Evolutionary conservation across 2,113 vertebrate genomes (phyloP).

Genomic region (Spheniscus mendiculus): DNA sequence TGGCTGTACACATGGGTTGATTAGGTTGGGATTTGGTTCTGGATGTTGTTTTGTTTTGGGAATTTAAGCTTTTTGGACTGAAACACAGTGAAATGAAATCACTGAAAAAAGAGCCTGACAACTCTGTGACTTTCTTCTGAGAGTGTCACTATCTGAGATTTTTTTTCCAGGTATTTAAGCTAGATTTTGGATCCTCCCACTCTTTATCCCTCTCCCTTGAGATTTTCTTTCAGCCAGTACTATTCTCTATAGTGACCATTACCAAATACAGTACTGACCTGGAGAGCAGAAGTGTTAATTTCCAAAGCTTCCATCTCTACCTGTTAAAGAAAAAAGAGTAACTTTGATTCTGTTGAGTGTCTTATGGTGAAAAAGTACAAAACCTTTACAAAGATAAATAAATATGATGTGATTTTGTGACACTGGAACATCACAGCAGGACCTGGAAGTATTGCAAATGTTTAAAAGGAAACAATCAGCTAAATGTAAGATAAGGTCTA

Average conservation of each 20-base stretch:
- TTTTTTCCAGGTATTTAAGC: not conserved
- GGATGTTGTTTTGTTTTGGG: not conserved
- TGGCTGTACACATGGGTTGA: not conserved
- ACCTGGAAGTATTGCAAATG: not conserved
- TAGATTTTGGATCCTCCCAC: not conserved
- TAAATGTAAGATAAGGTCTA: not conserved
- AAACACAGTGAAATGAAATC: not conserved
- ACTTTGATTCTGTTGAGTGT: not conserved
- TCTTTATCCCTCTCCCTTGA: not conserved
- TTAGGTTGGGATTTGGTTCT: not conserved
- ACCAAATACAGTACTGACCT: not conserved
- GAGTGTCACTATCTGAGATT: not conserved
- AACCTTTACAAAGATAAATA: not conserved
- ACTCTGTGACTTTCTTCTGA: not conserved
- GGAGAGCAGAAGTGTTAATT: rapidly evolving
- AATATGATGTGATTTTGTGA: not conserved
- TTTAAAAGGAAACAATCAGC: slow-evolving; percentile 47
- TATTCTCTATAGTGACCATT: not conserved
- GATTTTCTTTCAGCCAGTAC: not conserved
- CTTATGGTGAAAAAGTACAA: not conserved
- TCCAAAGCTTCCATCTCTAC: not conserved
- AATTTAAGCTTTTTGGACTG: not conserved
- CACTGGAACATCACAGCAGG: not conserved
- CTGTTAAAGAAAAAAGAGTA: not conserved
- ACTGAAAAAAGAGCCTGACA: not conserved